Base-by-base conservation (phyloP, 2,113 vertebrate species). In the Pseudorasbora parva region DNA sequence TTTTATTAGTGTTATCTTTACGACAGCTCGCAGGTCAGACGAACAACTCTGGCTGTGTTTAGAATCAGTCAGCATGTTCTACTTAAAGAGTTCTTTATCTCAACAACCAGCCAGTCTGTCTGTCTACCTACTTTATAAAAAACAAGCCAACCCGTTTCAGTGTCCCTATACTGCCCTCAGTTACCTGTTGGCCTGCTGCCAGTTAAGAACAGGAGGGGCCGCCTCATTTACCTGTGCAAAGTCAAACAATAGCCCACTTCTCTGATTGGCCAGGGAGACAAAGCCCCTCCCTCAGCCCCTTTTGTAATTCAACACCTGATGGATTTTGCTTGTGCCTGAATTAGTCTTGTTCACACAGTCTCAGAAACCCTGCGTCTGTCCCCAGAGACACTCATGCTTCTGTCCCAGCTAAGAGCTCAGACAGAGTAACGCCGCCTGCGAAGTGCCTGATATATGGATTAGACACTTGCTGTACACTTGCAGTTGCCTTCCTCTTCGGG, bases 261-360 rank as follows among this genome's bases (percentile, higher is more conserved):
- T 85, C 85, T 76, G 82, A 90, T 83, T 87, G 77, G 86, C 78
- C 33, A n/a, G 73, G 25, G 11, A 78, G 85, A 27, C 69, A 23
- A 84, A 83, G 56, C 78, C 84, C 25, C 68, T 86, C 87, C 84
- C 86, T 51, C 30, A 76, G 76, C 66, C 86, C 81, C 81, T 71
- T 81, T 80, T 91, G 93, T 91, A 94, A 94, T 87, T 86, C 12
- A 91, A 93, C 90, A 93, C 92, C 92, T 92, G 81, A 56, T 86
- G 89, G 90, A 92, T 89, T 47, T 76, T 85, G 85, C 88, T 56
- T 89, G 86, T 85, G 85, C 80, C 85, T 85, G 74, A 83, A 77
- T 85, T 78, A 73, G 87, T 80, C 76, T 83, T 59, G 81, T 87
- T 87, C 77, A 88, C 86, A 74, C 72, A 77, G 82, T 77, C 82